Percentiles rank a stretch among this genome's conserved stretches.
These are phyloP conservation scores for Drosophila anomalata DNA, from an alignment of 2,888 invertebrate genomes.

Conservation along the genomic window DNA sequence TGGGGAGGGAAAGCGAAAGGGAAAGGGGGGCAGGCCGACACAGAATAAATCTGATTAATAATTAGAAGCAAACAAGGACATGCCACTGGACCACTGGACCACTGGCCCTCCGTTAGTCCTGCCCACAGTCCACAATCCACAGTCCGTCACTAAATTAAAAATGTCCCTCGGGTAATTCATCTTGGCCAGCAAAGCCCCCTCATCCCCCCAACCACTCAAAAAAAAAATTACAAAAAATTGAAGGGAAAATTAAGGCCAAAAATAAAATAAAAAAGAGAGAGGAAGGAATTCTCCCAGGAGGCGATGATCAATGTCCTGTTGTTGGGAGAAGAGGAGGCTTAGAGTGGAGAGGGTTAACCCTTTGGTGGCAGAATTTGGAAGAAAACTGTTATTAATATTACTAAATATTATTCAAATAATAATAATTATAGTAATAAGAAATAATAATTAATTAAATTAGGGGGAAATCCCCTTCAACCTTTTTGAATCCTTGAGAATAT, in stretches of 20 bases:
- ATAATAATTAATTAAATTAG: no score
- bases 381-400: not conserved
- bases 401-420: no score
- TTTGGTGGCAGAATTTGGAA: not conserved
- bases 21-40: slow-evolving; percentile 9
- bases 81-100: slow-evolving; percentile 14
- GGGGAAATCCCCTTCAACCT: no score
- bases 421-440: no score
- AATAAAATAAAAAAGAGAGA: not conserved
- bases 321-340: slow-evolving; percentile 24
- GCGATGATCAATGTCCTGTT: slow-evolving; percentile 36
- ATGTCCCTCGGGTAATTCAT: slow-evolving; percentile 77
- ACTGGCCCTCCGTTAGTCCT: not conserved
- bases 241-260: not conserved
- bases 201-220: not conserved
- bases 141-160: slow-evolving; percentile 74
- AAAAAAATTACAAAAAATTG: not conserved
- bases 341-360: slow-evolving; percentile 25
- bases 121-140: not conserved
- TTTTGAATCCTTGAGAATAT: no score
- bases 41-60: slow-evolving; percentile 66
- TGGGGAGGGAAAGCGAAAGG: not conserved
- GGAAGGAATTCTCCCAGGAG: not conserved
- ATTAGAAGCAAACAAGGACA: slow-evolving; percentile 67
- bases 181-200: slow-evolving; percentile 27